A percentile compares a stretch with the other conserved stretches of the same genome.
phyloP scores from a whole-genome alignment of 2,888 invertebrate genomes.

The Micropterix aruncella region DNA sequence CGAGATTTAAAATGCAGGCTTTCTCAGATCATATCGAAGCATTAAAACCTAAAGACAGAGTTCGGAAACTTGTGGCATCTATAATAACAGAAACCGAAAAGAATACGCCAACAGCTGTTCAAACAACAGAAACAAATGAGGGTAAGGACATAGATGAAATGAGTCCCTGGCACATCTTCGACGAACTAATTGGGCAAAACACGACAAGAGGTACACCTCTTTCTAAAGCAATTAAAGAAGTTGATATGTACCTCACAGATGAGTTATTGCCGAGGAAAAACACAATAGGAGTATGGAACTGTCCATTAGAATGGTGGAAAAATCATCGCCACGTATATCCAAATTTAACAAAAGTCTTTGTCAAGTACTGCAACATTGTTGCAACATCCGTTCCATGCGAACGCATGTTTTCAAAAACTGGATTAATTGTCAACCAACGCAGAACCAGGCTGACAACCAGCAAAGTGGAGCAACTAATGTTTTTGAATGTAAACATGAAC shows the following conservation, averaged over 20 bases:
- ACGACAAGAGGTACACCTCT: too few relatives aligned
- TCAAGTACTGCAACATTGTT: conserved; percentile 3
- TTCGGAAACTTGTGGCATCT: conserved; percentile 3
- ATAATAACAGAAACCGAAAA: conserved; percentile 2
- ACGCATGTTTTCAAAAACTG: conserved; percentile 7
- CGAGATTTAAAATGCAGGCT: conserved; percentile 6
- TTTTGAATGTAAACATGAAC: conserved; percentile 3
- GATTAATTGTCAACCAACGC: too few relatives aligned
- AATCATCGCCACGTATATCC: conserved; percentile 5
- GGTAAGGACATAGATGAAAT: too few relatives aligned
- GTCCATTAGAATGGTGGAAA: conserved; percentile 7
- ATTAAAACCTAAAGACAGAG: conserved; percentile 4
- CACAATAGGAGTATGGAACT: conserved; percentile 6
- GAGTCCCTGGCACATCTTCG: too few relatives aligned
- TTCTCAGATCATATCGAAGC: conserved; percentile 3
- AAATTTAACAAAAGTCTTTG: too few relatives aligned
- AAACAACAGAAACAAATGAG: too few relatives aligned
- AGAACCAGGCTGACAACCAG: conserved; percentile 5
- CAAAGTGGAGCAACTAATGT: conserved; percentile 6
- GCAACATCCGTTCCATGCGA: conserved; percentile 6
- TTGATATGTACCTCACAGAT: too few relatives aligned
- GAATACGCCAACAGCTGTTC: too few relatives aligned
- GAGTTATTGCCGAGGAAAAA: too few relatives aligned
- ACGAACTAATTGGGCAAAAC: too few relatives aligned
- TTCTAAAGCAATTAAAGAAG: too few relatives aligned